Evolutionary conservation across 2,113 vertebrate genomes (phyloP).

Genomic region (Peromyscus maniculatus): DNA sequence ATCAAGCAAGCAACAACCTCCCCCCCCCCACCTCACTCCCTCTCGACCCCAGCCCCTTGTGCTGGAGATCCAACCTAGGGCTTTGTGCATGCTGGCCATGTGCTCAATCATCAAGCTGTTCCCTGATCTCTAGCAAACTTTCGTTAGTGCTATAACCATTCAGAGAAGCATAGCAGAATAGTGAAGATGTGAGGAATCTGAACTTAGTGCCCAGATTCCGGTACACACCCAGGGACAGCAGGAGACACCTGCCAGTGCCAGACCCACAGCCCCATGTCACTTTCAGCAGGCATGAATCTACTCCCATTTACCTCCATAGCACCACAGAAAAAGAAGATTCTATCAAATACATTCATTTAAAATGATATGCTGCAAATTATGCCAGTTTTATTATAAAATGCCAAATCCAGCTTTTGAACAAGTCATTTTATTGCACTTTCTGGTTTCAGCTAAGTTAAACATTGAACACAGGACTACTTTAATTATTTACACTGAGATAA

Average conservation of each 20-base stretch:
- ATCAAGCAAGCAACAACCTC: neutral
- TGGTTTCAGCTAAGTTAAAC: slow-evolving; percentile 60
- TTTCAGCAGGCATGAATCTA: neutral
- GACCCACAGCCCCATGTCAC: neutral
- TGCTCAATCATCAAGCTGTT: neutral
- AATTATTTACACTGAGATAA: neutral
- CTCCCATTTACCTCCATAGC: slow-evolving; percentile 9
- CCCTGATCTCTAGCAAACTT: neutral
- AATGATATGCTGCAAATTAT: slow-evolving; percentile 44
- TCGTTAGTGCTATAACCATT: neutral
- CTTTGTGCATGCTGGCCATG: too few species aligned
- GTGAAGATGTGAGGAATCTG: neutral
- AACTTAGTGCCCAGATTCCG: neutral
- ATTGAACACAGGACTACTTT: neutral
- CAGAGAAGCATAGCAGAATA: neutral
- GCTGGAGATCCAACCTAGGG: neutral
- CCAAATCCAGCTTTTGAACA: slow-evolving; percentile 55
- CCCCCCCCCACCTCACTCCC: too few species aligned
- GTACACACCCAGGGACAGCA: neutral
- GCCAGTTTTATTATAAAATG: slow-evolving; percentile 43
- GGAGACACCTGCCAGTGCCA: neutral
- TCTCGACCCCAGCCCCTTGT: fast-evolving
- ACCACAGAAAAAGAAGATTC: neutral
- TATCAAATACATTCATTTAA: slow-evolving; percentile 40
- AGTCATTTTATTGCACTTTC: slow-evolving; percentile 1